Evolutionary conservation across 2,888 invertebrate genomes (phyloP).

Genomic region (Dione vanillae): DNA sequence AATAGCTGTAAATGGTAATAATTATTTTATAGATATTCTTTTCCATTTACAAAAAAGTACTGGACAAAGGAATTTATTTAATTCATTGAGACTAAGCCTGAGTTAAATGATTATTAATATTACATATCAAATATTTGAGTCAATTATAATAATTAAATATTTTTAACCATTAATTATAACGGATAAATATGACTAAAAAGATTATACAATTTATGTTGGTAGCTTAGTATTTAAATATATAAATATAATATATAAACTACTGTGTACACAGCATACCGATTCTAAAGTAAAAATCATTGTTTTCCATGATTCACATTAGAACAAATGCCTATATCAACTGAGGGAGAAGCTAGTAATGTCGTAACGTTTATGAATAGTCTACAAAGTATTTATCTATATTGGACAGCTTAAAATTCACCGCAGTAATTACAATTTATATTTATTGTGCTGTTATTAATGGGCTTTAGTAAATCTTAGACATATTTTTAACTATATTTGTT

Average conservation of each 20-base stretch:
- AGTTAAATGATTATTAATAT: too few relatives aligned
- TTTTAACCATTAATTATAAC: not conserved
- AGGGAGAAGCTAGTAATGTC: not conserved
- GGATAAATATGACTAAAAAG: not conserved
- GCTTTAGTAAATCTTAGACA: not conserved
- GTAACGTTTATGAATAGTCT: not conserved
- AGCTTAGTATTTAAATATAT: not conserved
- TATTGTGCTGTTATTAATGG: not conserved
- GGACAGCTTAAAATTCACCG: not conserved
- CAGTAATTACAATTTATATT: not conserved
- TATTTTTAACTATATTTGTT: too few relatives aligned
- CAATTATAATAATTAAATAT: not conserved
- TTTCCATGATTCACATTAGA: not conserved
- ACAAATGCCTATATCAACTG: not conserved
- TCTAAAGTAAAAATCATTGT: not conserved
- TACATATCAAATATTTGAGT: not conserved
- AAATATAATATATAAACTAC: not conserved
- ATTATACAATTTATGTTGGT: not conserved
- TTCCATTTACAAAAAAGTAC: too few relatives aligned
- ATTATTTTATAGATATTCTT: not conserved
- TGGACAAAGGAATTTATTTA: too few relatives aligned
- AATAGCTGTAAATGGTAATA: constrained; percentile 92
- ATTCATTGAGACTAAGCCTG: too few relatives aligned
- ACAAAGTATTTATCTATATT: not conserved
- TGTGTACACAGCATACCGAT: not conserved